Base-by-base conservation (phyloP, 30 jellyfish, hydroid and myxozoan species). In the Mastigias papua region DNA sequence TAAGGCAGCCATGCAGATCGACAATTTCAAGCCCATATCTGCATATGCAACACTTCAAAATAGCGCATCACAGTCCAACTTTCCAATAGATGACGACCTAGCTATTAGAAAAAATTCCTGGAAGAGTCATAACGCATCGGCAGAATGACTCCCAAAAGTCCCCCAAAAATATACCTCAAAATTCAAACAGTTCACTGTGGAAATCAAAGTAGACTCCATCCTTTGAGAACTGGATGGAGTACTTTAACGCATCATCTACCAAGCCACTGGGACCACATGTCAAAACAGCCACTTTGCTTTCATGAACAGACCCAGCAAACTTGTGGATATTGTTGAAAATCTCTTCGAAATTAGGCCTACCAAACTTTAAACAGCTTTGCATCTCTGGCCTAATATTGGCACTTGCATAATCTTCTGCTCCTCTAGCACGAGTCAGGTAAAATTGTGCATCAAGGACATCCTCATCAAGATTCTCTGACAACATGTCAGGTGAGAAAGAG, bases 261-360 rank as follows among this genome's bases (percentile, higher is more conserved):
- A 88, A 65, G 60, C 97, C 72, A 42, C 7, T 51, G 1, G 97
- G 97, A 10, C 97, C 97, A 69, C 97, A 88, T 28, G 92, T 16
- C 63, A 88, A 32, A 10, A 88, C 97, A 37, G 97, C 97, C 25
- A 88, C 91, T 21, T 79, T 88, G 61, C 27, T 48, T 70, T 88
- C 91, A 15, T 71, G 26, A 33, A 63, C 68, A 28, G 90, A 60
- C 11, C 37, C 48, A 13, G 97, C 97, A 50, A 76, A 69, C 32
- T 57, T 70, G 48, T 80, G 84, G 11, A 88, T 86, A 17, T 30
- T 20, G 22, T 31, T 76, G 57, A 91, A 84, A 49, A 91, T 83
- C 37, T 85, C 90, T n/a, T 71, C 93, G 34, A 91, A 69, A n/a
- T 91, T 80, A 37, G 97, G 97, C 81, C 97, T 61, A 17, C 97